Percentiles rank a stretch among this genome's conserved stretches.
Evolutionary conservation across 2,888 invertebrate genomes (phyloP).

Genomic region (Latheticus oryzae): DNA sequence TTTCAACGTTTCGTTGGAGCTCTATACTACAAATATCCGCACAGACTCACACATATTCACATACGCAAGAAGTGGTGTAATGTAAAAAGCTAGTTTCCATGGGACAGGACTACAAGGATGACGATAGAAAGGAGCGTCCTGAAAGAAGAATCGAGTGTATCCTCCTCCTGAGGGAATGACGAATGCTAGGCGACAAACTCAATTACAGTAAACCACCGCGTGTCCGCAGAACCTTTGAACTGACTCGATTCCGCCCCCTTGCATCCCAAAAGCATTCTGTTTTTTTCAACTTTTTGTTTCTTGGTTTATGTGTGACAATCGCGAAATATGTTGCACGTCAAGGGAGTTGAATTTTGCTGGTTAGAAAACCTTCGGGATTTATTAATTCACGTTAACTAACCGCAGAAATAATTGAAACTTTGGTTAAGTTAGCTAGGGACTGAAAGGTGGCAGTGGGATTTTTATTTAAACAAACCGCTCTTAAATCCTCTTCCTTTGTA

Average conservation of each 20-base stretch:
- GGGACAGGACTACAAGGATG: constrained; percentile 43
- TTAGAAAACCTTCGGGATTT: constrained; percentile 11
- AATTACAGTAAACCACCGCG: constrained; percentile 61
- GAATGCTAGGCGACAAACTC: constrained; percentile 59
- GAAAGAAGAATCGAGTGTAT: constrained; percentile 44
- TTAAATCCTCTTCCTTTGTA: constrained; percentile 16
- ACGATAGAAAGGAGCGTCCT: constrained; percentile 41
- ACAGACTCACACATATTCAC: constrained; percentile 27
- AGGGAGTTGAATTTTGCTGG: constrained; percentile 7
- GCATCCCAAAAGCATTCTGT: constrained; percentile 35
- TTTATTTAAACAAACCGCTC: constrained; percentile 17
- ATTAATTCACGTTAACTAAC: constrained; percentile 22
- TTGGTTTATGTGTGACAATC: constrained; percentile 26
- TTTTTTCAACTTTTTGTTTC: constrained; percentile 29
- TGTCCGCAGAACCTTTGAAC: constrained; percentile 60
- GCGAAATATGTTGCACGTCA: constrained; percentile 30
- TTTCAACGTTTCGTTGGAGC: constrained; percentile 37
- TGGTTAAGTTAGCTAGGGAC: constrained; percentile 7
- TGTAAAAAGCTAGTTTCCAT: constrained; percentile 46
- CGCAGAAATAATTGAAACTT: constrained; percentile 13
- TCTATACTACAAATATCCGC: too few species aligned
- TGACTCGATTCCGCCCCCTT: constrained; percentile 33
- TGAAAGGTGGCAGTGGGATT: background rate
- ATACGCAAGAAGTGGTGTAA: constrained; percentile 44
- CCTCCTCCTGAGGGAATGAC: constrained; percentile 55